Evolutionary conservation across 2,113 vertebrate species (phyloP), one percentile per base, ranked within the genome.

Genomic region (Bujurquina vittata): DNA sequence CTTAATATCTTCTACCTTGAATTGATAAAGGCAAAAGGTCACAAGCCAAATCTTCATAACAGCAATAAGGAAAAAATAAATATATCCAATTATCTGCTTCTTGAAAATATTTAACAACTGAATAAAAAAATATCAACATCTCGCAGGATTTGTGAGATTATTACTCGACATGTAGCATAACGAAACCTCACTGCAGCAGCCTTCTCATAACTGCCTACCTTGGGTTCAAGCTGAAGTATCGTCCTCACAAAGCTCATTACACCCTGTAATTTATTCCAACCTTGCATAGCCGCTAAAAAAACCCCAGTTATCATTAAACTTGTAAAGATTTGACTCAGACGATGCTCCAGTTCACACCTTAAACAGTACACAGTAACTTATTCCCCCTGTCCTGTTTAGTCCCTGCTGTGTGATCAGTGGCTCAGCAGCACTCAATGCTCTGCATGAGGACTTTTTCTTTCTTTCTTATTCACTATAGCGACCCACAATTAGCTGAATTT

Each of bases 171-270:
- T 3, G 14, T 49, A 3, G 17, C 7, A 35, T 35, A 4, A 61
- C 23, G 4, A 37, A 62, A 37, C 12, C 58, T 54, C 23, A n/a
- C 65, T 31, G 43, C n/a, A 20, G 7, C 49, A 72, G 22, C 33
- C 52, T 37, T 58, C 37, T 60, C 12, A 60, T 3, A 74, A 54
- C 29, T 22, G 29, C 59, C 17, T 12, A 17, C 14, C 46, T 49
- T 31, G 15, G 46, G 14, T 46, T 63, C 29, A 60, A 26, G 26
- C 26, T 4, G 7, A 33, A 10, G 7, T 33, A 75, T 77, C 49
- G 40, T 83, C 62, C 54, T 31, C 17, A 77, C 37, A 79, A 79
- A 63, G 26, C 35, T 74, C 26, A 62, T 33, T 79, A 35, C 58
- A 23, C 37, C 29, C 43, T 78, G 10, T 57, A 63, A 75, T 75